Conservation (phyloP, 2,888 invertebrate species). For the Latrodectus hesperus region DNA sequence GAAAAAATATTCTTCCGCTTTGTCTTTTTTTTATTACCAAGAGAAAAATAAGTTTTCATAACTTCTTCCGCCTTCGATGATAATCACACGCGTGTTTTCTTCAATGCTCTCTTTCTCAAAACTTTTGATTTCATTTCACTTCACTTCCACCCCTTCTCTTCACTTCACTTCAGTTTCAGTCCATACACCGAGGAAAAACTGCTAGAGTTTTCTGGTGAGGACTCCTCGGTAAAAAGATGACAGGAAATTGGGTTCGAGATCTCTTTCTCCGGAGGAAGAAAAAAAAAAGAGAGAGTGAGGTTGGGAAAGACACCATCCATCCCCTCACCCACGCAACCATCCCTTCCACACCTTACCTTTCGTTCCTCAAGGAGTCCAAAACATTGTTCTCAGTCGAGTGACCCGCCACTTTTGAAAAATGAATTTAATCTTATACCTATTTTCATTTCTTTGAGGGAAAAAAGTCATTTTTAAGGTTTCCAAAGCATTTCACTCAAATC, state of each 20-base stretch:
- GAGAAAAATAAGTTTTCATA: slow-evolving; percentile 46
- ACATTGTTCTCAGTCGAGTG: slow-evolving; percentile 64
- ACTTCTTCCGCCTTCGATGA: slow-evolving; percentile 60
- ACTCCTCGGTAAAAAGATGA: slow-evolving; percentile 42
- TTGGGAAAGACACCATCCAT: not conserved
- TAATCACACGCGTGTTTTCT: slow-evolving; percentile 64
- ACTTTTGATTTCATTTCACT: slow-evolving; percentile 66
- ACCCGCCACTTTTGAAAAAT: slow-evolving; percentile 67
- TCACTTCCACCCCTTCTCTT: not conserved
- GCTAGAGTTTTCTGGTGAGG: slow-evolving; percentile 27
- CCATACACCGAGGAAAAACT: not conserved
- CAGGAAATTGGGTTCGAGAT: slow-evolving; percentile 67
- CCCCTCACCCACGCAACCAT: not conserved
- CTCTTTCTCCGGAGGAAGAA: slow-evolving; percentile 24
- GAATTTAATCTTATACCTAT: slow-evolving; percentile 67
- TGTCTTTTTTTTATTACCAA: no score
- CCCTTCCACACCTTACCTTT: slow-evolving; percentile 20
- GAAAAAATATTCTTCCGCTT: no score
- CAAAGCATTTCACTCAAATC: slow-evolving; percentile 14
- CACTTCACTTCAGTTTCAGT: not conserved
- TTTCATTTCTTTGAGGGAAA: slow-evolving; percentile 30
- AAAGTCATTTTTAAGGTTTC: slow-evolving; percentile 30
- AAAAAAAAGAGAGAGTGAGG: slow-evolving; percentile 7
- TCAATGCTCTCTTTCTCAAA: slow-evolving; percentile 40
- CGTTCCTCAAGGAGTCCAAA: slow-evolving; percentile 56